A percentile compares a stretch with the other conserved stretches of the same genome.
Evolutionary conservation across 2,113 vertebrate species (phyloP).

Genomic region (Phyllostomus hastatus): DNA sequence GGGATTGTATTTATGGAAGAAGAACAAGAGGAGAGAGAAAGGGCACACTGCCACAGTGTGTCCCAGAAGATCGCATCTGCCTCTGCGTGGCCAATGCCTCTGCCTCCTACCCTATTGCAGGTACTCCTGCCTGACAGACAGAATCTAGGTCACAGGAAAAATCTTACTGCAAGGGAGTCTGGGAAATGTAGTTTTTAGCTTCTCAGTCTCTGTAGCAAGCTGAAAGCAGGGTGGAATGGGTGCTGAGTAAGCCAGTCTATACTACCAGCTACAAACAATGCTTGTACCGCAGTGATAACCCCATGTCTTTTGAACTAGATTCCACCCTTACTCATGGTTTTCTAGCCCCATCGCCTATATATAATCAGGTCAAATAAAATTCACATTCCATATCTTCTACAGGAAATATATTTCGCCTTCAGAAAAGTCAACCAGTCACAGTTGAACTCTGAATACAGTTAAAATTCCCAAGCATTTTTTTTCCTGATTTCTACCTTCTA

Average conservation of each 20-base stretch:
- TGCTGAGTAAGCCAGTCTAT: neutral
- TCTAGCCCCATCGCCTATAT: neutral
- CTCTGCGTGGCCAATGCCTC: neutral
- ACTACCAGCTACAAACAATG: neutral
- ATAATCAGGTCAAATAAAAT: slow-evolving; percentile 15
- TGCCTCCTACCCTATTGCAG: neutral
- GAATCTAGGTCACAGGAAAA: neutral
- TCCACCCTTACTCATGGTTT: neutral
- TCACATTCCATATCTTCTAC: neutral
- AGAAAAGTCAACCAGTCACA: neutral
- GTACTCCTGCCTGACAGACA: neutral
- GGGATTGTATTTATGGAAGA: neutral
- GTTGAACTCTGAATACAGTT: neutral
- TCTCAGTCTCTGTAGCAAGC: neutral
- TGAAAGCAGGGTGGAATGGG: neutral
- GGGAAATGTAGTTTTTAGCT: neutral
- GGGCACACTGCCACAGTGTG: neutral
- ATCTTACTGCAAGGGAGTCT: neutral
- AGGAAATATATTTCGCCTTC: neutral
- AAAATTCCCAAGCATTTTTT: neutral
- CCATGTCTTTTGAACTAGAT: neutral
- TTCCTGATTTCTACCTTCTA: neutral
- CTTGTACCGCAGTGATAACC: neutral
- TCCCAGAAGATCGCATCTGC: neutral
- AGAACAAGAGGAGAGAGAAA: neutral